Percentiles rank a stretch among this genome's conserved stretches.
phyloP scores from a whole-genome alignment of 2,888 invertebrate species.

The Drosophila diplacantha region DNA sequence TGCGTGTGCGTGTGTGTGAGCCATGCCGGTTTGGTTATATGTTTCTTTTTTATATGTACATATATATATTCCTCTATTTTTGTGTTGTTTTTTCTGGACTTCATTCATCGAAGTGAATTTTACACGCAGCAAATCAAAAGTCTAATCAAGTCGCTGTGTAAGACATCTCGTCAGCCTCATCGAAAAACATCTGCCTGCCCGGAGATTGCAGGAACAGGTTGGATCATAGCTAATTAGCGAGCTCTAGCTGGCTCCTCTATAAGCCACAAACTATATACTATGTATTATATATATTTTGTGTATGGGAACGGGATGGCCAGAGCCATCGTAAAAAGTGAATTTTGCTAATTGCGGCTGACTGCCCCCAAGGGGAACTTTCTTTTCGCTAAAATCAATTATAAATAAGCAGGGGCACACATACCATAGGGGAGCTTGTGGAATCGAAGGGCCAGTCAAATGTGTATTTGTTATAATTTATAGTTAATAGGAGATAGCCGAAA shows the following conservation, averaged over 20 bases:
- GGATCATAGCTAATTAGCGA: conserved; percentile 32
- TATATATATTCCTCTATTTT: conserved; percentile 31
- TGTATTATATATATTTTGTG: background rate
- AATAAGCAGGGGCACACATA: background rate
- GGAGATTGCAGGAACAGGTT: conserved; percentile 24
- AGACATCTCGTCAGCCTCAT: conserved; percentile 14
- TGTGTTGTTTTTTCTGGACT: conserved; percentile 8
- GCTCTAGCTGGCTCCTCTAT: conserved; percentile 1
- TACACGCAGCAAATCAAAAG: conserved; percentile 27
- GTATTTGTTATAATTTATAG: background rate
- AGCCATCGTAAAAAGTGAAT: conserved; percentile 13
- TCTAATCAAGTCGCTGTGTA: conserved; percentile 11
- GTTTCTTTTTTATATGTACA: background rate
- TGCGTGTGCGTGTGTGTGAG: conserved; percentile 36
- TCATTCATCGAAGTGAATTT: conserved; percentile 51
- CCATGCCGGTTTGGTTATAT: conserved; percentile 49
- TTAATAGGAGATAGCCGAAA: background rate
- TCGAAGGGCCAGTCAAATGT: background rate
- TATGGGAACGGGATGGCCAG: background rate
- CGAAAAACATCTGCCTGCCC: conserved; percentile 23
- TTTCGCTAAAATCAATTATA: conserved; percentile 23
- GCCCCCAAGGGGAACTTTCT: conserved; percentile 22
- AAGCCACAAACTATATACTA: background rate
- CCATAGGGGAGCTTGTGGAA: background rate
- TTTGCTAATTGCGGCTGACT: conserved; percentile 16